These are phyloP conservation scores for Hypomecis atomaria DNA, from an alignment of 2,888 invertebrate genomes.

Conservation along the genomic window DNA sequence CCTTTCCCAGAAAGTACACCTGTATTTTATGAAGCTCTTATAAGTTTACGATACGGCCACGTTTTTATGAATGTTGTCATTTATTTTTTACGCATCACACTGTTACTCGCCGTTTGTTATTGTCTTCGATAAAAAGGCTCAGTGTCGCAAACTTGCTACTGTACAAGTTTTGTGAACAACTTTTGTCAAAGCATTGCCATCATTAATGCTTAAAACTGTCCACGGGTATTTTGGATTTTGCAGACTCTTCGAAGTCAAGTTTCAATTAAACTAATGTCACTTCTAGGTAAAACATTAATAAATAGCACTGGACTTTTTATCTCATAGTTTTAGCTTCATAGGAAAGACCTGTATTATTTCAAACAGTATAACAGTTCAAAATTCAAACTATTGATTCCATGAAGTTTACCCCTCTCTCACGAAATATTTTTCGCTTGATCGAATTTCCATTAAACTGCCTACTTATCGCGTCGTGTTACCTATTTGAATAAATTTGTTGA, in stretches of 20 bases:
- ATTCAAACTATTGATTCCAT: constrained; percentile 33
- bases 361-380: neutral
- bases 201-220: too few relatives aligned
- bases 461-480: constrained; percentile 30
- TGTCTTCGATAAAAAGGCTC: too few relatives aligned
- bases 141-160: too few relatives aligned
- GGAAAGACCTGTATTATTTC: too few relatives aligned
- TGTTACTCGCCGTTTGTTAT: constrained; percentile 5
- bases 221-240: too few relatives aligned
- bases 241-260: too few relatives aligned
- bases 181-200: too few relatives aligned
- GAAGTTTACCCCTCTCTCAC: constrained; percentile 31
- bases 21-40: constrained; percentile 41
- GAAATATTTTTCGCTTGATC: constrained; percentile 34
- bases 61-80: constrained; percentile 38
- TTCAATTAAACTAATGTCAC: too few relatives aligned
- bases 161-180: too few relatives aligned
- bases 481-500: constrained; percentile 31
- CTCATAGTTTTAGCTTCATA: too few relatives aligned
- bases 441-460: constrained; percentile 40
- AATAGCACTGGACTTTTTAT: too few relatives aligned
- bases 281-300: too few relatives aligned
- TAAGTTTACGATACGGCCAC: constrained; percentile 34
- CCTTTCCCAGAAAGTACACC: constrained; percentile 29
- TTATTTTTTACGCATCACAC: constrained; percentile 26